These are phyloP conservation scores for Neogobius melanostomus DNA, from an alignment of 2,113 vertebrate species.

Conservation along the genomic window DNA sequence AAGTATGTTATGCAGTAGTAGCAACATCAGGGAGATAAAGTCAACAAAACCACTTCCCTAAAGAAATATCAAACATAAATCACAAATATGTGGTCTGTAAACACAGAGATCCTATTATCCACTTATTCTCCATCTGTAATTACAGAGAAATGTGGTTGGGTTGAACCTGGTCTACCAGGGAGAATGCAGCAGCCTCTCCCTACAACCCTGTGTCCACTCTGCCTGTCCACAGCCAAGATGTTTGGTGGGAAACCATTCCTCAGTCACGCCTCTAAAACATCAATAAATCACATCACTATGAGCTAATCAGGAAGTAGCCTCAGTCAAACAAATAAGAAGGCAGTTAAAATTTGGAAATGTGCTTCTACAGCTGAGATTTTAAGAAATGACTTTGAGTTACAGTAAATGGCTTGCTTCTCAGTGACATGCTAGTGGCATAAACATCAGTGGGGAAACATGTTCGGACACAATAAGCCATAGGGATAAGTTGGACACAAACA, in stretches of 20 bases:
- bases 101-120: conserved; percentile 54
- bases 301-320: conserved; percentile 72
- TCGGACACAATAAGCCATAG: conserved; percentile 43
- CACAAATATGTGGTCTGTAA: conserved; percentile 50
- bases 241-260: conserved; percentile 76
- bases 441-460: conserved; percentile 26
- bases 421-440: conserved; percentile 41
- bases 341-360: conserved; percentile 46
- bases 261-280: conserved; percentile 72
- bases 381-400: conserved; percentile 43
- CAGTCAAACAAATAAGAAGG: conserved; percentile 20
- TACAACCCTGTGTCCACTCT: conserved; percentile 52
- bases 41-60: conserved; percentile 32
- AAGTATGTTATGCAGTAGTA: conserved; percentile 6
- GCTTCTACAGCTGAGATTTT: conserved; percentile 56
- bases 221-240: conserved; percentile 67
- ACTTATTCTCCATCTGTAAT: conserved; percentile 62
- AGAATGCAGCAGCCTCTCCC: conserved; percentile 59
- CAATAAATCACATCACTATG: conserved; percentile 78
- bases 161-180: conserved; percentile 58
- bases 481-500: conserved; percentile 51
- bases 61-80: conserved; percentile 43
- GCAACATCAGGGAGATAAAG: conserved; percentile 21
- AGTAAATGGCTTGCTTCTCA: conserved; percentile 30
- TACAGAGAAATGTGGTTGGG: conserved; percentile 69